Percentiles rank a stretch among this genome's conserved stretches.
Evolutionary conservation across 2,888 invertebrate genomes (phyloP).

Genomic region (Diarsia dahlii): DNA sequence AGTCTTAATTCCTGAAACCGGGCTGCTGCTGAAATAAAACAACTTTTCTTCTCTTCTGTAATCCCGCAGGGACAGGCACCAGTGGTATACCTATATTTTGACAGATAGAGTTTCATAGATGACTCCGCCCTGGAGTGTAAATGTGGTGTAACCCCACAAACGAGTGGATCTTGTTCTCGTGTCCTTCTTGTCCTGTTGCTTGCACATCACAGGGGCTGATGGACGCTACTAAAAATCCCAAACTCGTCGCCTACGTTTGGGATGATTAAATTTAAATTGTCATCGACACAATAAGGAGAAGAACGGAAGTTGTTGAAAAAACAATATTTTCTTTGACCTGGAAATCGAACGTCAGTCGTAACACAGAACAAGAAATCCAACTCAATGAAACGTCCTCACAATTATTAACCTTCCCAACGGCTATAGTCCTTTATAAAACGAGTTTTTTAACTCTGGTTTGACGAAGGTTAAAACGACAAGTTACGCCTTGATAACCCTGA

Average conservation of each 20-base stretch:
- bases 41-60: background rate
- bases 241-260: too few relatives aligned
- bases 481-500: background rate
- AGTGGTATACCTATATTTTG: background rate
- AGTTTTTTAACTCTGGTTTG: constrained; percentile 6
- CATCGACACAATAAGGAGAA: too few relatives aligned
- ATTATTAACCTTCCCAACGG: background rate
- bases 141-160: too few relatives aligned
- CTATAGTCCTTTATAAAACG: constrained; percentile 6
- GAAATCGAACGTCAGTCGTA: background rate
- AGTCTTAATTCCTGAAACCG: background rate
- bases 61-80: background rate
- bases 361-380: background rate
- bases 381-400: background rate
- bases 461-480: background rate
- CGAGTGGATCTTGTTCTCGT: too few relatives aligned
- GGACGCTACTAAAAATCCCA: too few relatives aligned
- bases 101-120: too few relatives aligned
- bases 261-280: too few relatives aligned
- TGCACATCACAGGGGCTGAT: too few relatives aligned
- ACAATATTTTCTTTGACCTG: background rate
- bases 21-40: background rate
- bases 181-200: too few relatives aligned
- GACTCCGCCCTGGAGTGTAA: too few relatives aligned
- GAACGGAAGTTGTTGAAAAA: background rate